Base-by-base conservation (phyloP, 2,888 invertebrate species). In the Tenthredo notha region DNA sequence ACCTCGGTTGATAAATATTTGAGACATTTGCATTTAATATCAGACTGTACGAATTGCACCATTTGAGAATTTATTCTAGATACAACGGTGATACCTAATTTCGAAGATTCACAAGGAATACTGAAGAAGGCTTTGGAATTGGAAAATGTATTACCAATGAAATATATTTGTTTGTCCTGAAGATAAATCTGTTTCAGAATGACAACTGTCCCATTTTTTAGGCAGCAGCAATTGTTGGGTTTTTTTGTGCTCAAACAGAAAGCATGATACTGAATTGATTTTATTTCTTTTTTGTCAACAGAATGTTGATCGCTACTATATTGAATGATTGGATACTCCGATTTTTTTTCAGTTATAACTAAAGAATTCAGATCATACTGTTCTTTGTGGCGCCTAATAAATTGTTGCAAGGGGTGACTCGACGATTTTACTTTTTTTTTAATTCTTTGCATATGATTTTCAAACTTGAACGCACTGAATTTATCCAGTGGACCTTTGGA, bases 401-500 rank as follows among this genome's bases (percentile, higher is more conserved):
- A 70, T 82, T 87, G 88, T 74, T 87, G 77, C 6, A 88, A 50
- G 37, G 87, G 87, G 72, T 86, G 86, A 12, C 85, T 75, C 10
- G 86, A 74, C 47, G 78, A 43, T 43, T 85, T 86, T 12, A 87
- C 18, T 70, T 80, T 84, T 85, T 77, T 58, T 86, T 88, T 88
- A 29, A 88, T 84, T 43, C 84, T 70, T 67, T 70, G 70, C 87
- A 88, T 85, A 65, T 85, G 86, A 67, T 83, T 50, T 50, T 50
- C 50, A 50, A 50, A 50, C 6, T 50, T 50, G 50, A 50, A 50
- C 3, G 50, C 50, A 75, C 87, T 87, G 67, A 89, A 87, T 29
- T 84, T 80, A 67, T 89, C 88, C 61, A 89, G 75, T 18, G 50
- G 21, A 2, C 87, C 88, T 86, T 75, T 86, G 10, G 84, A 85